Conservation (phyloP, 2,888 invertebrate species). For the Chrysodeixis includens region DNA sequence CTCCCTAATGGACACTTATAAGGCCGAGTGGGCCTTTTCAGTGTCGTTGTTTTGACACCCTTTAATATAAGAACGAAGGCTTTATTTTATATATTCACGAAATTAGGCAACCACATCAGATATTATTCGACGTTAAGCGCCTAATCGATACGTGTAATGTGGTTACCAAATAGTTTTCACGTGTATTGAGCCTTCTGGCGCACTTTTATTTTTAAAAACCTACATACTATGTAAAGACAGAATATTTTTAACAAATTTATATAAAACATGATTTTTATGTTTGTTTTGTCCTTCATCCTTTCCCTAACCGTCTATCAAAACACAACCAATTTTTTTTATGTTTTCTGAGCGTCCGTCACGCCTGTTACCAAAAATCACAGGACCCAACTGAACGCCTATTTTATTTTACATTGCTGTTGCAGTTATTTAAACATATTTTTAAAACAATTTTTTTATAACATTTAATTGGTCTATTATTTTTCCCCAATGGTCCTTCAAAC, state of each 20-base stretch:
- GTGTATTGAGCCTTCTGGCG: background rate
- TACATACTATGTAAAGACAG: too few relatives aligned
- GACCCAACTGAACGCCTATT: too few relatives aligned
- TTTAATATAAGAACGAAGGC: conserved; percentile 66
- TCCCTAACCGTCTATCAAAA: too few relatives aligned
- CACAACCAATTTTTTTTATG: too few relatives aligned
- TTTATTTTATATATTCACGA: conserved; percentile 56
- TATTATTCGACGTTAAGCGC: conserved; percentile 9
- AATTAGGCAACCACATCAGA: conserved; percentile 48
- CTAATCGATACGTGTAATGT: conserved; percentile 2
- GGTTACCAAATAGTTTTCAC: background rate
- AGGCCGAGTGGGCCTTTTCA: conserved; percentile 74
- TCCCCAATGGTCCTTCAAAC: conserved; percentile 50
- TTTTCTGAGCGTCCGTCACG: too few relatives aligned
- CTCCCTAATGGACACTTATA: conserved; percentile 84
- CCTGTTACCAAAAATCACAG: too few relatives aligned
- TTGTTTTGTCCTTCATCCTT: too few relatives aligned
- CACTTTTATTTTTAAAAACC: background rate
- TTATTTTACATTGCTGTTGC: too few relatives aligned
- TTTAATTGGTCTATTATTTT: conserved; percentile 56
- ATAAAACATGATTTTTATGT: too few relatives aligned
- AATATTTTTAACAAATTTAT: too few relatives aligned
- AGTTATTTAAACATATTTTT: too few relatives aligned
- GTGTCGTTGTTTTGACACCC: conserved; percentile 73
- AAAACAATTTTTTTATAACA: background rate